Percentiles rank a stretch among this genome's conserved stretches.
These are phyloP conservation scores for Falcaria lacertinaria DNA, from an alignment of 2,888 invertebrate genomes.

Conservation along the genomic window DNA sequence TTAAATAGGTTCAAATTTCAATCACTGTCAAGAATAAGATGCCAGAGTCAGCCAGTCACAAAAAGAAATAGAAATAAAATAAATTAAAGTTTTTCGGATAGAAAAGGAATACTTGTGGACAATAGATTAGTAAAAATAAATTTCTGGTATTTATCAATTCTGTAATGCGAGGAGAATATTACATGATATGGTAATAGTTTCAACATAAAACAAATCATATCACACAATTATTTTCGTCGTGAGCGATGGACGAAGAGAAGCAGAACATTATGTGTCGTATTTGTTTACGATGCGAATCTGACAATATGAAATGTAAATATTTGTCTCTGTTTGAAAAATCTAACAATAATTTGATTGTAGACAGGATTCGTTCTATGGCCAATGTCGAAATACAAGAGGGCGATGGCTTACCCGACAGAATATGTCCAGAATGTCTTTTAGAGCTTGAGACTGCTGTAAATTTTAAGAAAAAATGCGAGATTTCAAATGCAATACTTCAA, in stretches of 20 bases:
- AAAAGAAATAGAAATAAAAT: too few relatives aligned
- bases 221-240: too few relatives aligned
- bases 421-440: conserved; percentile 52
- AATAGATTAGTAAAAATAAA: too few relatives aligned
- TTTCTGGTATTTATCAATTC: too few relatives aligned
- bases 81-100: too few relatives aligned
- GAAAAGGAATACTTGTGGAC: too few relatives aligned
- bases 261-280: conserved; percentile 44
- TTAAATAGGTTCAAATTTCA: too few relatives aligned
- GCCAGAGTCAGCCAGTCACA: too few relatives aligned
- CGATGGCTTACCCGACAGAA: conserved; percentile 55
- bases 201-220: too few relatives aligned
- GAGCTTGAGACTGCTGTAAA: conserved; percentile 50
- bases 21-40: too few relatives aligned
- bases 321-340: conserved; percentile 50
- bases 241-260: conserved; percentile 24
- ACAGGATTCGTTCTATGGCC: conserved; percentile 49
- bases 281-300: conserved; percentile 36
- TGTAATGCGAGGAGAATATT: too few relatives aligned
- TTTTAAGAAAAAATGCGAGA: conserved; percentile 57
- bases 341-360: conserved; percentile 39
- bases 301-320: conserved; percentile 23
- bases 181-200: too few relatives aligned
- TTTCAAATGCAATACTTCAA: conserved; percentile 38
- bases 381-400: conserved; percentile 43